phyloP scores from a whole-genome alignment of 2,797 vertebrate species.

The Tadarida brasiliensis region DNA sequence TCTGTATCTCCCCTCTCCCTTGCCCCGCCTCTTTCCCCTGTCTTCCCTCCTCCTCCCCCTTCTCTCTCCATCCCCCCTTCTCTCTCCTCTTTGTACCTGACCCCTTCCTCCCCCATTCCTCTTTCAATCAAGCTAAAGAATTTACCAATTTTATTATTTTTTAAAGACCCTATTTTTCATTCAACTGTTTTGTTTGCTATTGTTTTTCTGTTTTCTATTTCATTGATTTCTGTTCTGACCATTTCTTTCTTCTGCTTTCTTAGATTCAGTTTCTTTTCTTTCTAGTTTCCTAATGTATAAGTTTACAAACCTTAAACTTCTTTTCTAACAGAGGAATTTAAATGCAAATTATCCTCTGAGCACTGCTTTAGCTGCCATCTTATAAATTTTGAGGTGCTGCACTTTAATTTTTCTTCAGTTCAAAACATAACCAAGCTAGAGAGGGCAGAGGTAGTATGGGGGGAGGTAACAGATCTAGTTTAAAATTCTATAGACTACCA shows the following conservation, averaged over 20 bases:
- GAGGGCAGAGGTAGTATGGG: no score
- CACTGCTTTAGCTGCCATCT: neutral
- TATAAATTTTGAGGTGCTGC: neutral
- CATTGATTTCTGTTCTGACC: neutral
- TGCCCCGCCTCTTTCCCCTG: neutral
- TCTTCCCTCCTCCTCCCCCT: no score
- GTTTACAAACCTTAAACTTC: neutral
- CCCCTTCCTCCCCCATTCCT: neutral
- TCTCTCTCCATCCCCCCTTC: neutral
- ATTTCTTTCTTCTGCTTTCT: neutral
- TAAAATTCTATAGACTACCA: neutral
- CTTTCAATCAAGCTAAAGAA: neutral
- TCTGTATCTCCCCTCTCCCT: neutral
- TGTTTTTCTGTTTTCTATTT: neutral
- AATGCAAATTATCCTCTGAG: neutral
- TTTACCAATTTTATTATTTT: neutral
- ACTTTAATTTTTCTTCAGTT: slow-evolving; percentile 22
- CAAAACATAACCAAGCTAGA: neutral
- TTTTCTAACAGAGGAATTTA: neutral
- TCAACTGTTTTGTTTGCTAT: neutral
- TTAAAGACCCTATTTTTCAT: neutral
- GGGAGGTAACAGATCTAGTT: neutral
- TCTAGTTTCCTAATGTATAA: neutral
- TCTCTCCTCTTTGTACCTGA: neutral
- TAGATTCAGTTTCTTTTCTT: neutral